Percentiles rank a stretch among this genome's conserved stretches.
Conservation (phyloP, 2,888 invertebrate species). For the Cosmia pyralina region DNA sequence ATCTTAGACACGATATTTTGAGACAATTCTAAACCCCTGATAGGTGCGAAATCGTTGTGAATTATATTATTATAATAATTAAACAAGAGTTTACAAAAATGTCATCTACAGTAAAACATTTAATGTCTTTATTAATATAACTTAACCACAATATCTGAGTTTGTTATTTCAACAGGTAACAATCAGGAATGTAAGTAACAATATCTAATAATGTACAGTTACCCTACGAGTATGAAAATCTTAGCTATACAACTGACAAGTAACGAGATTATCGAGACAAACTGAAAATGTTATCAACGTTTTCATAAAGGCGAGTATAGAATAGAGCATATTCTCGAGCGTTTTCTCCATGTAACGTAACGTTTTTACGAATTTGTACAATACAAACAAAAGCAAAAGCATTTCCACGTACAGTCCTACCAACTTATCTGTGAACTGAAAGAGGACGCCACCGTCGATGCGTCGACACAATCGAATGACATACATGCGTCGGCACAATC, state of each 20-base stretch:
- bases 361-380: too few relatives aligned
- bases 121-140: neutral
- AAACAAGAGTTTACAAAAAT: conserved; percentile 11
- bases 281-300: too few relatives aligned
- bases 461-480: too few relatives aligned
- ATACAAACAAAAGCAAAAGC: too few relatives aligned
- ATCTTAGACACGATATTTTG: neutral
- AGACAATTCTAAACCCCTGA: neutral
- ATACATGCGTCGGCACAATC: too few relatives aligned
- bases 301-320: too few relatives aligned
- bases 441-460: too few relatives aligned
- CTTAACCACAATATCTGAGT: conserved; percentile 1
- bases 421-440: too few relatives aligned
- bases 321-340: too few relatives aligned
- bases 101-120: neutral
- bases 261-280: too few relatives aligned
- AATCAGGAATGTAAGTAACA: conserved; percentile 41
- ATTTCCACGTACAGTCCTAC: too few relatives aligned
- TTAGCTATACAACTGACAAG: neutral
- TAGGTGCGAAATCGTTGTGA: neutral
- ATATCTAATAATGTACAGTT: neutral
- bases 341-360: too few relatives aligned
- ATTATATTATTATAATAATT: neutral
- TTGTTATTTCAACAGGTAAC: conserved; percentile 28
- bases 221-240: neutral